A percentile compares a stretch with the other conserved stretches of the same genome.
These are phyloP conservation scores for Drosophila punjabiensis DNA, from an alignment of 1,140 invertebrate species.

Conservation along the genomic window DNA sequence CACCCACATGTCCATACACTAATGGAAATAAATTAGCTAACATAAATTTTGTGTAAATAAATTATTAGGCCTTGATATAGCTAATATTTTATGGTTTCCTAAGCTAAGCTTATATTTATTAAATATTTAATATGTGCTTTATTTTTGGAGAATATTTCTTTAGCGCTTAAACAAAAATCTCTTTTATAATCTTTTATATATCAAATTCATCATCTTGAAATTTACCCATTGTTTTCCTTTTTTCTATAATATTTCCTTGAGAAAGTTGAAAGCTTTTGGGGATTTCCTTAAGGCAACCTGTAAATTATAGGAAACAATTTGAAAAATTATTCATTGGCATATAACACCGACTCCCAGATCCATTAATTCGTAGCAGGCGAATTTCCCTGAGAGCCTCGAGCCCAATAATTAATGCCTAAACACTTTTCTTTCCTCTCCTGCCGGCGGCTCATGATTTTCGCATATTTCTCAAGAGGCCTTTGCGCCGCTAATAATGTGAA, in stretches of 20 bases:
- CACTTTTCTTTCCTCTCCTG: conserved; percentile 43
- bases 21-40: conserved; percentile 1
- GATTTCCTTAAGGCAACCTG: conserved; percentile 2
- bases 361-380: conserved; percentile 31
- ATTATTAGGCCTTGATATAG: too few species aligned
- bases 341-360: conserved; percentile 13
- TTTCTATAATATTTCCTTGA: not conserved
- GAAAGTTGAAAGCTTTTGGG: not conserved
- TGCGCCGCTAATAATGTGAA: conserved; percentile 70
- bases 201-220: not conserved
- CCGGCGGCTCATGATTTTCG: conserved; percentile 51
- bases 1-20: not conserved
- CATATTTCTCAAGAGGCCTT: conserved; percentile 59
- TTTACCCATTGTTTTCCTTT: not conserved
- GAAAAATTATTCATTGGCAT: conserved; percentile 34
- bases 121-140: not conserved
- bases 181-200: not conserved
- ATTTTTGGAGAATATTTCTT: not conserved
- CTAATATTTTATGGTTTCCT: not conserved
- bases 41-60: not conserved
- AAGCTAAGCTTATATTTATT: not conserved
- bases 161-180: not conserved
- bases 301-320: conserved; percentile 28
- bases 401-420: conserved; percentile 68
- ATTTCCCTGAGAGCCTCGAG: conserved; percentile 36